phyloP scores from a whole-genome alignment of 1,140 invertebrate species.

The Cotesia vestalis region DNA sequence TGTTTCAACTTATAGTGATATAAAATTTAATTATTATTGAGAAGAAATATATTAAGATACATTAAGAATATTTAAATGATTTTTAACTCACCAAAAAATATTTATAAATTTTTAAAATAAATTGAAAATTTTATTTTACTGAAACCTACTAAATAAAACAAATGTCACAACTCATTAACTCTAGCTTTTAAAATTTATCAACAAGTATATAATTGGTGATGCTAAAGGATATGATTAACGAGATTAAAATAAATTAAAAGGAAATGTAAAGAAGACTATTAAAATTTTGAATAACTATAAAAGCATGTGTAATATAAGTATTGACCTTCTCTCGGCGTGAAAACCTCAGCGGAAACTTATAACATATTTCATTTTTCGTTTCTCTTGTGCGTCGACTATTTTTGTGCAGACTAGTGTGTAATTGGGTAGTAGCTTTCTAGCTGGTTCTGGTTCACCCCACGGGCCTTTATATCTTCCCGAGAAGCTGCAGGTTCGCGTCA shows the following conservation, averaged over 20 bases:
- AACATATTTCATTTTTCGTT: slow-evolving; percentile 64
- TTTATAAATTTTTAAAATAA: too few species aligned
- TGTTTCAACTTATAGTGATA: too few species aligned
- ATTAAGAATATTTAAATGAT: too few species aligned
- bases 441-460: slow-evolving; percentile 57
- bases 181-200: neutral
- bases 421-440: slow-evolving; percentile 51
- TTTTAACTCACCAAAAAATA: too few species aligned
- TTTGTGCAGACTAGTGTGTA: slow-evolving; percentile 45
- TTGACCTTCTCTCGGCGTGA: slow-evolving; percentile 30
- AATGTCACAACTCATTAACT: too few species aligned
- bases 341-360: slow-evolving; percentile 49
- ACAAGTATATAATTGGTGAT: neutral
- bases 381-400: slow-evolving; percentile 48
- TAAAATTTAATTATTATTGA: too few species aligned
- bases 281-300: too few species aligned
- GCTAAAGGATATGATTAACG: neutral
- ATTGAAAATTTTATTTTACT: too few species aligned
- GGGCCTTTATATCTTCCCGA: slow-evolving; percentile 56
- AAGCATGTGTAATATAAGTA: neutral
- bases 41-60: too few species aligned
- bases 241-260: too few species aligned
- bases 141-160: too few species aligned
- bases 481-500: slow-evolving; percentile 48
- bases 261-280: neutral